Base-by-base conservation (phyloP, 2,113 vertebrate genomes). In the Triplophysa dalaica region DNA sequence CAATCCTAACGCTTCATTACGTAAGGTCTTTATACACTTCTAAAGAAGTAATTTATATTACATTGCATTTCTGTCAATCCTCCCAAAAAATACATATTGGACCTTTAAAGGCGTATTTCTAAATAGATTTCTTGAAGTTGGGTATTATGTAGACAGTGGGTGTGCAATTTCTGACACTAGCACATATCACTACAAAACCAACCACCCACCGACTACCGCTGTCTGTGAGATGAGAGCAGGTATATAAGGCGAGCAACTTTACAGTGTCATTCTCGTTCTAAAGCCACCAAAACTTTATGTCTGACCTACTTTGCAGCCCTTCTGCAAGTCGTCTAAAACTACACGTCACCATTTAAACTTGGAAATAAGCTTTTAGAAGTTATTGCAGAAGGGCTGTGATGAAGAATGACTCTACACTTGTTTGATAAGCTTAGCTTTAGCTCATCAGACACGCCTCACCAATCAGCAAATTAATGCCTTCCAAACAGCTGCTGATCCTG, bases 281-380 rank as follows among this genome's bases (percentile, higher is more conserved):
- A 10, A 24, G 22, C 43, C 65, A 14, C 26, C 19, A 13, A 70
- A 21, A 54, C 54, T n/a, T 21, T n/a, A 58, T 33, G 70, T 43
- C 29, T 73, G 70, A 43, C 33, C 54, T 73, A 73, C 70, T 73
- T 73, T 41, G n/a, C 54, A 73, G 58, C n/a, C n/a, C 13, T 43
- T 60, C 3, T 60, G 3, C 38, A 73, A 73, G 70, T 73, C 22
- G 29, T 60, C 54, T 73, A 43, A 73, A 73, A 60, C 54, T 41
- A 17, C 88, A 85, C 73, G 38, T 70, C 83, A 86, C 83, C 80
- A 48, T 75, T 76, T 74, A 80, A 84, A 48, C 11, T 58, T 14
- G 16, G n/a, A 26, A 79, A 60, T 13, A 45, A 74, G 41, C 22
- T 75, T 75, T 63, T 48, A 63, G 58, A 75, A 60, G 45, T 29